These are phyloP conservation scores for Teinopalpus imperialis DNA, from an alignment of 2,888 invertebrate genomes.

Conservation along the genomic window DNA sequence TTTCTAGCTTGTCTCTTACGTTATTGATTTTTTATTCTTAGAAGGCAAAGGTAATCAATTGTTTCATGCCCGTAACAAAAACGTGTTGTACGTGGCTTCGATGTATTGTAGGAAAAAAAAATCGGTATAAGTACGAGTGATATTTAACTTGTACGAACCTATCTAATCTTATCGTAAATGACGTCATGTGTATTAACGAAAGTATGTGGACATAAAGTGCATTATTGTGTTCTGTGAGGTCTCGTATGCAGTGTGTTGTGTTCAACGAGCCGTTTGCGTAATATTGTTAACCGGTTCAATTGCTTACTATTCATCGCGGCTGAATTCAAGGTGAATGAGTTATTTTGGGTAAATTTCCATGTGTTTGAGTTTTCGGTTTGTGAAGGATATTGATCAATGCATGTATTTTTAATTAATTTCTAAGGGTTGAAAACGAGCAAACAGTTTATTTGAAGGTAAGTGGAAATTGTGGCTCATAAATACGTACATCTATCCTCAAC, in stretches of 20 bases:
- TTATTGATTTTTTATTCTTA: constrained; percentile 5
- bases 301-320: constrained; percentile 20
- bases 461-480: too few relatives aligned
- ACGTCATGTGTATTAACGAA: constrained; percentile 58
- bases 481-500: too few relatives aligned
- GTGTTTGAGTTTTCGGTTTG: neutral
- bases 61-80: constrained; percentile 1
- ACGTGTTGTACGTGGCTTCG: constrained; percentile 17
- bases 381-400: constrained; percentile 1
- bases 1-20: constrained; percentile 5
- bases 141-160: constrained; percentile 23
- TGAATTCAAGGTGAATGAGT: constrained; percentile 24
- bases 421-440: too few relatives aligned
- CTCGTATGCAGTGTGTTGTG: constrained; percentile 15
- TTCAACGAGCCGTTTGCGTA: constrained; percentile 19
- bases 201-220: constrained; percentile 33
- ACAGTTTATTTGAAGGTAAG: too few relatives aligned
- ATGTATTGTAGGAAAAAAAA: neutral
- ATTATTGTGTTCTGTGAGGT: constrained; percentile 8
- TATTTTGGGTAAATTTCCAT: constrained; percentile 23
- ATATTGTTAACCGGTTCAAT: constrained; percentile 19
- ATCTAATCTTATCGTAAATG: constrained; percentile 69
- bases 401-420: constrained; percentile 2
- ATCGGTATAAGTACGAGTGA: constrained; percentile 5
- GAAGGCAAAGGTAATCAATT: constrained; percentile 11